Base-by-base conservation (phyloP, 2,113 vertebrate genomes). In the Chamaetylas fuelleborni region DNA sequence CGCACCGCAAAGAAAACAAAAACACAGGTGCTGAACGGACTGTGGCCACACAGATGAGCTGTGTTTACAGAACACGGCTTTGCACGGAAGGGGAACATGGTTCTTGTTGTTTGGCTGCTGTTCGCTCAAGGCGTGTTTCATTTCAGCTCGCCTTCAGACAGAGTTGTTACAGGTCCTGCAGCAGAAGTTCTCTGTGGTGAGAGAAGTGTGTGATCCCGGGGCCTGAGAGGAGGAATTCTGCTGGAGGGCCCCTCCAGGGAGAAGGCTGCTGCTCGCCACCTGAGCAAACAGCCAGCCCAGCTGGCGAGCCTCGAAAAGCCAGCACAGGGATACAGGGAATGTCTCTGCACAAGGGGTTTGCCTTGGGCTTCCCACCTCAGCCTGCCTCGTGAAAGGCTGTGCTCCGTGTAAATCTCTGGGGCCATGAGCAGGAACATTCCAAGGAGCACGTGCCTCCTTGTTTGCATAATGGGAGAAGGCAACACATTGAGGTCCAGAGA, bases 1-100 rank as follows among this genome's bases (percentile, higher is more conserved):
- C 94, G 92, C 81, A 86, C 89, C 80, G 86, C 93, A 97, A 97
- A 92, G 95, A 96, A 98, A 98, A 98, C 97, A 98, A 93, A 98
- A 98, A 92, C 90, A 97, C 98, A 98, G 98, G 97, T 98, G 98
- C 94, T 96, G 96, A 94, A 89, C 23, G 61, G 92, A 80, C 95
- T n/a, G 88, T 33, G 72, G 86, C 88, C 64, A 26, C 77, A 91
- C 97, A 93, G 97, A 96, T 88, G 82, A 92, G 92, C 93, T 53
- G 93, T 62, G 81, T 88, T 70, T 78, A 91, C 92, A 77, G 95
- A 94, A 65, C 93, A 51, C 6, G 70, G 97, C 95, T 97, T 96
- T 95, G 96, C 96, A 93, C 90, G 80, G 93, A 96, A 95, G 60
- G 95, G 86, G 95, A 97, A 85, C 28, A 10, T 78, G 7, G 7